Base-by-base conservation (phyloP, 2,113 vertebrate species). In the Ageneiosus marmoratus region DNA sequence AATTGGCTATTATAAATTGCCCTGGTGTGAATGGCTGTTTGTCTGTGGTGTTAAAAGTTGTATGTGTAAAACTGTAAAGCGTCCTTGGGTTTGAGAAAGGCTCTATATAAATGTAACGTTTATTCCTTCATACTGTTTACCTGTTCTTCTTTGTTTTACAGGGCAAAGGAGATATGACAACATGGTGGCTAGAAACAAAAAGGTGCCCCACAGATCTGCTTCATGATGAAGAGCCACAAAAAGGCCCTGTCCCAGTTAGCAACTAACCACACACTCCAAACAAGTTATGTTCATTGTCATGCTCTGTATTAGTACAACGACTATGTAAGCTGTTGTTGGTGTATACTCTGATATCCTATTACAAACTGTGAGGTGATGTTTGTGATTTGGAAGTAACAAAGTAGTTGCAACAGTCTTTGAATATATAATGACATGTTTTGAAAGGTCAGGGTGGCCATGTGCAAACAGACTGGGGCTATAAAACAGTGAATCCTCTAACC, bases 151-250 rank as follows among this genome's bases (percentile, higher is more conserved):
- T 88, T 85, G 60, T 88, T 84, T 62, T 55, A 80, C 86, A 95
- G 94, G 93, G 93, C 7, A 95, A 95, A 90, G 93, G 92, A n/a
- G 92, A 93, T 22, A 95, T 95, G 92, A 94, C 85, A 34, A 94
- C 94, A 41, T 94, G 93, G 93, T 95, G 94, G 94, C 91, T 94
- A 12, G 92, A 95, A 56, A 88, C 91, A 65, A 94, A 93, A 83
- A 89, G 72, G 82, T 51, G 87, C 41, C 13, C 22, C 4, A 73
- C 67, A 16, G 86, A 93, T n/a, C 88, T 91, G 44, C 86, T 88
- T 29, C 69, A 67, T 62, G 51, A 86, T 12, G 69, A 80, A 56
- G 85, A 89, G 67, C 62, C 78, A 29, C 87, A 60, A 65, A 85
- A 56, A 44, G 37, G 89, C 48, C 92, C 90, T 24, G 89, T 91